Evolutionary conservation across 1,140 invertebrate genomes (phyloP), one percentile per base, ranked within the genome.

Genomic region (Anadara kagoshimensis): DNA sequence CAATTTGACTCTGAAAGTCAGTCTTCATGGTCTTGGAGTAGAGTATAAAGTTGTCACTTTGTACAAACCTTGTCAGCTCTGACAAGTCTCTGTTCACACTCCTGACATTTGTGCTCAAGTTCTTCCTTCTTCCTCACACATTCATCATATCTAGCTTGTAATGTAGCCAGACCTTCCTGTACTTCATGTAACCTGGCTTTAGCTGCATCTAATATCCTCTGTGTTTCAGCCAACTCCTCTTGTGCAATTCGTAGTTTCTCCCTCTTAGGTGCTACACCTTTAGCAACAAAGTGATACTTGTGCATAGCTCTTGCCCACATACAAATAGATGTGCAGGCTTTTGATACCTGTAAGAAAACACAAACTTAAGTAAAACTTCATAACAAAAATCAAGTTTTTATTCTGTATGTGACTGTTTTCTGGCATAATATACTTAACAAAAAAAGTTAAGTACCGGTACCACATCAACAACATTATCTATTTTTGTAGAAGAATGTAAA

Each of bases 231-330:
- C 24, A 90, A 75, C n/a, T 89, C 87, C 8, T 81, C 85, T 66
- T 85, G 80, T 1, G 89, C 89, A 36, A 83, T 64, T 26, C 78
- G 58, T 36, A 90, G 77, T n/a, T 80, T 83, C 71, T 87, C 89
- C 45, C 89, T 69, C 76, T 90, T 90, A 20, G 89, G 89, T 18
- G 87, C 89, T 22, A 90, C 89, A 54, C 75, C 83, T 73, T 83
- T 89, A 18, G 88, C 85, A 1, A 90, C 87, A 76, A 88, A 88
- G 80, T 90, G 87, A 75, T 97, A 98, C 78, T 93, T 94, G 84
- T 96, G 94, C 85, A 97, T 94, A 18, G 96, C 96, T 82, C 94
- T 91, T 0, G 95, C 94, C 96, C 96, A 98, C 83, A 96, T 92
- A 79, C 96, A 97, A 86, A 98, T 93, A 7, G 95, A 96, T 69